Conservation (phyloP, 2,888 invertebrate species). For the Xylocampa areola region DNA sequence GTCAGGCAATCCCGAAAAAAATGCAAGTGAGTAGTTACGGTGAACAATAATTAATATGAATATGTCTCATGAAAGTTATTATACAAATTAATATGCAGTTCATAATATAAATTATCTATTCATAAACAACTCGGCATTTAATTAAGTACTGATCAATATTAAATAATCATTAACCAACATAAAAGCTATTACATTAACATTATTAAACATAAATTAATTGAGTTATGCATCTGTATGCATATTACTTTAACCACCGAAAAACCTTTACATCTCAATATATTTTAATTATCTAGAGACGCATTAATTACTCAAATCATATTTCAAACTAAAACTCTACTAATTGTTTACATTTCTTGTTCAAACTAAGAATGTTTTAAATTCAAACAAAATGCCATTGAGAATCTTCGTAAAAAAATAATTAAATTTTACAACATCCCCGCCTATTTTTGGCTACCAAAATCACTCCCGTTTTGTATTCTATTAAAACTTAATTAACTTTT, state of each 20-base stretch:
- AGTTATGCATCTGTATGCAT: slow-evolving; percentile 13
- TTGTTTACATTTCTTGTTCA: slow-evolving; percentile 83
- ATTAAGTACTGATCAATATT: slow-evolving; percentile 19
- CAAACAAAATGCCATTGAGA: slow-evolving; percentile 68
- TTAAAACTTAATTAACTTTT: slow-evolving; percentile 90
- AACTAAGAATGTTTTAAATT: slow-evolving; percentile 70
- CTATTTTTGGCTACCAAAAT: slow-evolving; percentile 89
- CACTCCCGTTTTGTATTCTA: slow-evolving; percentile 88
- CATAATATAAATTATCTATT: not conserved
- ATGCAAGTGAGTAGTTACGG: too few relatives aligned
- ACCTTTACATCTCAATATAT: slow-evolving; percentile 51
- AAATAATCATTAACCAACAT: slow-evolving; percentile 8
- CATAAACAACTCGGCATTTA: not conserved
- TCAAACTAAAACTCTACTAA: slow-evolving; percentile 63
- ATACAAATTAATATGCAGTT: not conserved
- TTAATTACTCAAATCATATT: slow-evolving; percentile 52
- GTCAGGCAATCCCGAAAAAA: too few relatives aligned
- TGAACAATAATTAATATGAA: not conserved
- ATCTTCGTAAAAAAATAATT: slow-evolving; percentile 86
- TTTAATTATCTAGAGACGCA: slow-evolving; percentile 52
- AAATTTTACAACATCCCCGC: slow-evolving; percentile 88
- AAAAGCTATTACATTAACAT: slow-evolving; percentile 16
- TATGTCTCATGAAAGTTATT: not conserved
- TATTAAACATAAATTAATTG: slow-evolving; percentile 26
- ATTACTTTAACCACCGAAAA: slow-evolving; percentile 29